Evolutionary conservation across 2,113 vertebrate genomes (phyloP), one percentile per base, ranked within the genome.

Genomic region (Columba livia): DNA sequence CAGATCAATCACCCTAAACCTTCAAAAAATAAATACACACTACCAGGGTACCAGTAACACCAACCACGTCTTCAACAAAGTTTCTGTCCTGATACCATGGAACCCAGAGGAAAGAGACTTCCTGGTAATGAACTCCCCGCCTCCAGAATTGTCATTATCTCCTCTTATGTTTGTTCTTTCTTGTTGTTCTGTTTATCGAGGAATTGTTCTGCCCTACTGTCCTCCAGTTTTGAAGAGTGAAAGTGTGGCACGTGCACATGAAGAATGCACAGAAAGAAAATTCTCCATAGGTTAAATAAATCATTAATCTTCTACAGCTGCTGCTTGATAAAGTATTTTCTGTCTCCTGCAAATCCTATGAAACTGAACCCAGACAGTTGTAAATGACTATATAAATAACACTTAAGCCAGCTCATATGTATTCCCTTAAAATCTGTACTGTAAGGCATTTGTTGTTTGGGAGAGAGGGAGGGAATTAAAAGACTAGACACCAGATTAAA

Each of bases 381-480:
- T 80, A 93, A 92, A 89, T 81, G 17, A 87, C 89, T 60, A 94
- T 21, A 87, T 84, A 94, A 95, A 86, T 94, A 95, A 92, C 78
- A 84, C 17, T 90, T 86, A 89, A 94, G 78, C 77, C 65, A 58
- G 47, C 61, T 96, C 65, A 79, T 79, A 79, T 0, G 1, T 93
- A 85, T 90, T 90, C 79, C 90, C 79, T 89, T 88, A 79, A 90
- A 85, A 96, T 50, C 83, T 88, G 58, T 84, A 93, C 74, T 90
- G 56, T 50, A 81, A 94, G 36, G 65, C 51, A 61, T 94, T 90
- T 89, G 36, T 88, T 92, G 60, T 64, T 79, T 78, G 56, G 28
- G 51, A 70, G 29, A 91, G 58, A 93, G 29, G 26, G 29, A 80
- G 24, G 47, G 83, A 93, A 94, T 90, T 88, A 84, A 70, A 88